These are phyloP conservation scores for Belonocnema kinseyi DNA, from an alignment of 1,140 invertebrate genomes.

Conservation along the genomic window DNA sequence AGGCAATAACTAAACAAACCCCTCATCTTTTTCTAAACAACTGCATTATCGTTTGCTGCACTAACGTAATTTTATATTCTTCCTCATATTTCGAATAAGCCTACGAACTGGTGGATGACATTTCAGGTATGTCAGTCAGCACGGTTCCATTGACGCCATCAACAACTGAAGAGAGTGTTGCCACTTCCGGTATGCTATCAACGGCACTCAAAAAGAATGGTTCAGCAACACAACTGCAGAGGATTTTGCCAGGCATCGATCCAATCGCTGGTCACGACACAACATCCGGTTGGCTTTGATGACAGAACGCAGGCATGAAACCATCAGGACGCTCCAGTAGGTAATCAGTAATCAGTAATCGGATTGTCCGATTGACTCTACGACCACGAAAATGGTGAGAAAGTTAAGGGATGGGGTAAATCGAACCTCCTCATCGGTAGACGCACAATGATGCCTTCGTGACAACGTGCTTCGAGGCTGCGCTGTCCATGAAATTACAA, in stretches of 20 bases:
- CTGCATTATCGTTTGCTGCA: too few species aligned
- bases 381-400: conserved; percentile 24
- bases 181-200: conserved; percentile 62
- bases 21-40: too few species aligned
- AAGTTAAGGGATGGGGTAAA: conserved; percentile 36
- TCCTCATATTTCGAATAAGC: too few species aligned
- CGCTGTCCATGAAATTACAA: conserved; percentile 22
- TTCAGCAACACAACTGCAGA: conserved; percentile 74
- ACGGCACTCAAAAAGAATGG: conserved; percentile 72
- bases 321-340: neutral
- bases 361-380: neutral
- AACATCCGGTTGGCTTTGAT: conserved; percentile 80
- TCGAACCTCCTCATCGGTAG: conserved; percentile 54
- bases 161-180: conserved; percentile 77
- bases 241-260: conserved; percentile 79
- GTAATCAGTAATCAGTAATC: conserved; percentile 29
- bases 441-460: conserved; percentile 72
- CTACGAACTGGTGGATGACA: conserved; percentile 51
- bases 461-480: conserved; percentile 48
- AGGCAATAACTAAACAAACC: too few species aligned
- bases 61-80: too few species aligned
- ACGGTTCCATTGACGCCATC: conserved; percentile 72
- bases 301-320: conserved; percentile 5
- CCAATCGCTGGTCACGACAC: conserved; percentile 80
- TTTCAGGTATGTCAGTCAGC: conserved; percentile 58